Conservation (phyloP, 1,140 invertebrate species). For the Brachionus rotundiformis region DNA sequence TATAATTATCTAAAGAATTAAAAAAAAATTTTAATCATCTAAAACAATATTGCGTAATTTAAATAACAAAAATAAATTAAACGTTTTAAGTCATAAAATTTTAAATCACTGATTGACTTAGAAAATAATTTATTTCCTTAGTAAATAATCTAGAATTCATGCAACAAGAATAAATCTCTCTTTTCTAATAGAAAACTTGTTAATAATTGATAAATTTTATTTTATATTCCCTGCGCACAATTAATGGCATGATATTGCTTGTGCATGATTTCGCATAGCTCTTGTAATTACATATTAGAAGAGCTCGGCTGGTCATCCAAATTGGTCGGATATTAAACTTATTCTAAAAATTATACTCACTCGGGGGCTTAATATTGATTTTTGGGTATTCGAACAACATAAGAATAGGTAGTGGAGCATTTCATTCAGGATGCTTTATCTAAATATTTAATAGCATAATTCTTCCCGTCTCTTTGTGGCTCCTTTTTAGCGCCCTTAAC, state of each 20-base stretch:
- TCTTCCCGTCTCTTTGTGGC: background rate
- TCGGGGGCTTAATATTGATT: conserved; percentile 21
- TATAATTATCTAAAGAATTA: conserved; percentile 2
- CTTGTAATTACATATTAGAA: conserved; percentile 10
- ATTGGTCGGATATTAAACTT: conserved; percentile 27
- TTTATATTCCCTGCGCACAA: conserved; percentile 21
- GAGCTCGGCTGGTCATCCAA: conserved; percentile 33
- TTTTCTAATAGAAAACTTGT: conserved; percentile 1
- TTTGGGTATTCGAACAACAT: background rate
- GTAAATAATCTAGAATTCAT: conserved; percentile 26
- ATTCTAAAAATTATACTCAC: background rate
- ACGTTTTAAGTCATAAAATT: conserved; percentile 1
- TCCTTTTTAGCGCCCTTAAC: background rate
- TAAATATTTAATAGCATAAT: conserved; percentile 13
- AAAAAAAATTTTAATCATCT: background rate
- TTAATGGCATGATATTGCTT: conserved; percentile 22
- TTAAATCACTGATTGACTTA: conserved; percentile 40
- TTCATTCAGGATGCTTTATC: conserved; percentile 7
- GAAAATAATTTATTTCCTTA: conserved; percentile 7
- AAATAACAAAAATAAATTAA: conserved; percentile 23
- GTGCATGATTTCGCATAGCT: background rate
- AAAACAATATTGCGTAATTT: conserved; percentile 4
- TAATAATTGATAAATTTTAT: conserved; percentile 29
- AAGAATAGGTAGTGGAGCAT: background rate
- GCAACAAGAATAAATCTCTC: conserved; percentile 23